Conservation (phyloP, 2,888 invertebrate genomes). For the Melitaea athalia region DNA sequence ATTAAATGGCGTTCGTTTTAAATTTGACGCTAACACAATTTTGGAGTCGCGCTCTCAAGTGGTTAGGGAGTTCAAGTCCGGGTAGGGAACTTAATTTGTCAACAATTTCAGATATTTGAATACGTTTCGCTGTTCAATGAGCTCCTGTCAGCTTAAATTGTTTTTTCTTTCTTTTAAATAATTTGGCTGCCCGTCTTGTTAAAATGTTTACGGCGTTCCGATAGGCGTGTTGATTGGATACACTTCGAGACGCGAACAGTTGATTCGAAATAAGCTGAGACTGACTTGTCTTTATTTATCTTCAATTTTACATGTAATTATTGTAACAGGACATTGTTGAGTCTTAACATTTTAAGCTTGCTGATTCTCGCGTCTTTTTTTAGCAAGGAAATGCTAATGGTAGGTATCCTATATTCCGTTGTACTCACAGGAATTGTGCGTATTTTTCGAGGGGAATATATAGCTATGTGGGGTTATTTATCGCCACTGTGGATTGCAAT, state of each 20-base stretch:
- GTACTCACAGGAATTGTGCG: too few relatives aligned
- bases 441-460: too few relatives aligned
- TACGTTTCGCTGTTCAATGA: slow-evolving; percentile 80
- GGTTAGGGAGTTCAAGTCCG: slow-evolving; percentile 75
- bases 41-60: slow-evolving; percentile 75
- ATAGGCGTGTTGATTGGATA: slow-evolving; percentile 28
- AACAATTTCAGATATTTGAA: slow-evolving; percentile 83
- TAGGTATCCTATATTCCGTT: too few relatives aligned
- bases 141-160: slow-evolving; percentile 80
- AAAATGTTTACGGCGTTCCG: slow-evolving; percentile 39
- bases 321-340: too few relatives aligned
- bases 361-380: too few relatives aligned
- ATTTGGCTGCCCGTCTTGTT: slow-evolving; percentile 48
- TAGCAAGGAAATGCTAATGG: too few relatives aligned
- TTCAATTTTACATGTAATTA: slow-evolving; percentile 1
- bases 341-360: too few relatives aligned
- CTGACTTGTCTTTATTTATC: not conserved
- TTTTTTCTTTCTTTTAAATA: slow-evolving; percentile 71
- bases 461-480: too few relatives aligned
- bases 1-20: slow-evolving; percentile 24
- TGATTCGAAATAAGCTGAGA: slow-evolving; percentile 6
- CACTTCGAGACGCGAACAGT: slow-evolving; percentile 11
- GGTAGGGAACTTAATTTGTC: slow-evolving; percentile 81
- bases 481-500: too few relatives aligned
- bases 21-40: slow-evolving; percentile 58